Base-by-base conservation (phyloP, 2,797 vertebrate genomes). In the Sebastolobus alascanus region DNA sequence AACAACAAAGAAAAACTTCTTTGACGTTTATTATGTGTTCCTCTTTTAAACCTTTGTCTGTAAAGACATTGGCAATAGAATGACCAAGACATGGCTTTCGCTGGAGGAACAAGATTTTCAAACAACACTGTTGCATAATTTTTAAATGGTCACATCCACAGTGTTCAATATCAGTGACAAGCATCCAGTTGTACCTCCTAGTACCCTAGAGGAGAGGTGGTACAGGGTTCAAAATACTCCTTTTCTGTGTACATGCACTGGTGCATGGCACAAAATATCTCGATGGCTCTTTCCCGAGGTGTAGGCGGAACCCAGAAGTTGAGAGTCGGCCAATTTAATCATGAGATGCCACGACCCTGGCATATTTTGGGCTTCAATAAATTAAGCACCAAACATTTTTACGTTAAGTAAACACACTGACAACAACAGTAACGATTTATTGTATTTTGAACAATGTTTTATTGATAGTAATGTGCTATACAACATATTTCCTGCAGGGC, bases 1-100 rank as follows among this genome's bases (percentile, higher is more conserved):
- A 52, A 35, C 9, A 38, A 3, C 1, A 50, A 46, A 72, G 46
- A 43, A 8, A 8, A 14, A 2, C 18, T n/a, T 66, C 18, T 71
- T 72, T 75, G 8, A 56, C 56, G 13, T 54, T 58, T n/a, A 37
- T 54, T 61, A 40, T 63, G 77, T 71, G 67, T 72, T 50, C n/a
- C 14, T 50, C 38, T 31, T 59, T 27, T 61, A 8, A 35, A 29
- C 31, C 20, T 40, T 59, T 20, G n/a, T 59, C 60, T 50, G 22
- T 20, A 5, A 31, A 16, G 7, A 18, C 40, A 60, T 33, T 69
- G 58, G 20, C 46, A 63, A 70, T 55, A 16, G 33, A 70, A 31
- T 40, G 18, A 50, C 18, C 37, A 38, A 52, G 46, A 52, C n/a
- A 22, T 50, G 60, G 35, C 12, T 16, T 46, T 43, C 2, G 1